phyloP scores from a whole-genome alignment of 2,888 invertebrate species.

The Pseudococcus jackbeardsleyi region DNA sequence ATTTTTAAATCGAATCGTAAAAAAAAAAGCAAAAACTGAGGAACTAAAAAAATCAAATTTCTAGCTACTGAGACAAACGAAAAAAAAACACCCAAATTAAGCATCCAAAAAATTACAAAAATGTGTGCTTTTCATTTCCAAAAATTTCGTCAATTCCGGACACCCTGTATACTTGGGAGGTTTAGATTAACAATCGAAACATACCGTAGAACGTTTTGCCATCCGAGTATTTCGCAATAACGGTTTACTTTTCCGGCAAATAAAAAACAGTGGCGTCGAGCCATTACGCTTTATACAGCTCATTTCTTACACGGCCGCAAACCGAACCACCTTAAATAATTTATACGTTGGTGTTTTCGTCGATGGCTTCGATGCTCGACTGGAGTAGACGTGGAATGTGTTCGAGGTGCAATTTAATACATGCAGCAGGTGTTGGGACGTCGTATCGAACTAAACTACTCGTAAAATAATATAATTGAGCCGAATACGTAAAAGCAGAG shows the following conservation, averaged over 20 bases:
- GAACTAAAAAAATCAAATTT: too few species aligned
- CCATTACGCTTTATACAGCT: constrained; percentile 42
- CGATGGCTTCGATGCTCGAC: background rate
- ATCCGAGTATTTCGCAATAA: constrained; percentile 19
- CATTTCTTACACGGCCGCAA: constrained; percentile 44
- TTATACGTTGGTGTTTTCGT: constrained; percentile 41
- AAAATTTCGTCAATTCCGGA: too few species aligned
- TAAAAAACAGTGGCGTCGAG: constrained; percentile 35
- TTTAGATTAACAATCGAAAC: constrained; percentile 43
- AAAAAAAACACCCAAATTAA: too few species aligned
- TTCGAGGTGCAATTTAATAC: constrained; percentile 25
- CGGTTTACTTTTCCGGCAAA: constrained; percentile 39
- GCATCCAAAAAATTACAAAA: too few species aligned
- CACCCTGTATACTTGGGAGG: constrained; percentile 1
- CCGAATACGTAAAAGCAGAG: background rate
- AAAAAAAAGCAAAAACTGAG: too few species aligned
- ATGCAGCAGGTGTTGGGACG: constrained; percentile 36
- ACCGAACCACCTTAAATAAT: constrained; percentile 39
- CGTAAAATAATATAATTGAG: constrained; percentile 40
- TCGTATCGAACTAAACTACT: constrained; percentile 25
- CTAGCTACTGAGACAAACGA: too few species aligned
- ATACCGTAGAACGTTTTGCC: background rate
- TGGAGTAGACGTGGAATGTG: background rate
- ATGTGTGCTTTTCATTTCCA: too few species aligned
- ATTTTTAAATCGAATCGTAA: too few species aligned